Evolutionary conservation across 2,888 invertebrate genomes (phyloP).

Genomic region (Allacma fusca): DNA sequence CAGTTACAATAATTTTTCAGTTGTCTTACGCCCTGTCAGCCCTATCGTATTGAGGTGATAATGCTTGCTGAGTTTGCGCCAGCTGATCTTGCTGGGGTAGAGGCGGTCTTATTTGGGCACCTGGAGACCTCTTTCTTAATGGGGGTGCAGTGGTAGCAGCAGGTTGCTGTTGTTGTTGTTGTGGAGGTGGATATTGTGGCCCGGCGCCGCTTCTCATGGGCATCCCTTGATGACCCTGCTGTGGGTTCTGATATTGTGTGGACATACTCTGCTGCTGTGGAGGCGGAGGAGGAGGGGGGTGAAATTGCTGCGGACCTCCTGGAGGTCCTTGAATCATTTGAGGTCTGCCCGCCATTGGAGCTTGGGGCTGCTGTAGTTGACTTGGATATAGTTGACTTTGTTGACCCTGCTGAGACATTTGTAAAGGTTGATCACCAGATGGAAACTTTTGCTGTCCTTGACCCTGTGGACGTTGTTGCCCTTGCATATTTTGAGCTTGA

Average conservation of each 20-base stretch:
- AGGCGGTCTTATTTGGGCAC: background rate
- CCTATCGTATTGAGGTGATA: background rate
- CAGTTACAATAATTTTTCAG: conserved; percentile 26
- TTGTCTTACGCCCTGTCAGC: conserved; percentile 1
- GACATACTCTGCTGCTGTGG: background rate
- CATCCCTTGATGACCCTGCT: background rate
- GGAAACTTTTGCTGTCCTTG: background rate
- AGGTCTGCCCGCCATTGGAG: background rate
- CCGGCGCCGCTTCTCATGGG: background rate
- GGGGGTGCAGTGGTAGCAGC: too few species aligned
- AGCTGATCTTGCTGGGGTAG: background rate
- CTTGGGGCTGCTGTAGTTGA: background rate
- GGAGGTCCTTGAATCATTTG: background rate
- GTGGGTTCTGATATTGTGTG: background rate
- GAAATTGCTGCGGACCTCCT: background rate
- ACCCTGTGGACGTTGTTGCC: background rate
- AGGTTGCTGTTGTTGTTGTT: conserved; percentile 1
- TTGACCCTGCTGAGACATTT: background rate
- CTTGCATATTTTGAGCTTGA: too few species aligned
- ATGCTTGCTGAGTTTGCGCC: background rate
- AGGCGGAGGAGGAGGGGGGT: background rate
- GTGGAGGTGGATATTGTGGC: background rate
- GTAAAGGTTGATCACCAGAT: background rate
- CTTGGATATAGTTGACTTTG: background rate
- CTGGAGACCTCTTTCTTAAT: background rate